Evolutionary conservation across 1,140 invertebrate genomes (phyloP).

Genomic region (Himalopsyche phryganea): DNA sequence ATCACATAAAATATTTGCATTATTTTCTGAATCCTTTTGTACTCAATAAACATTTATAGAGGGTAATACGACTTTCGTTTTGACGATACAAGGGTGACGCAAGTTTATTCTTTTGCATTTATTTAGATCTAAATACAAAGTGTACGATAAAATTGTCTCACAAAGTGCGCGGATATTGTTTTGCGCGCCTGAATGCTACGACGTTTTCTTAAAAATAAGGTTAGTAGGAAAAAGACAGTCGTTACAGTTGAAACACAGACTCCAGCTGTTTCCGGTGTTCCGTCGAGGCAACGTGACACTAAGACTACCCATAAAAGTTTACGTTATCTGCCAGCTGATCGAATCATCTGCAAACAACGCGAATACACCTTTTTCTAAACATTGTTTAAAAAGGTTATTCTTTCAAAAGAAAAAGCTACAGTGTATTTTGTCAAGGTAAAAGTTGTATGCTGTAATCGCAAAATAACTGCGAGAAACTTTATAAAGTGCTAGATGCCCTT

Average conservation of each 20-base stretch:
- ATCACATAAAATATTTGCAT: no score
- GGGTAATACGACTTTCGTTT: background rate
- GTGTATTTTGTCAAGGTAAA: no score
- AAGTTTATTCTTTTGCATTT: background rate
- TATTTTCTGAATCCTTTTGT: no score
- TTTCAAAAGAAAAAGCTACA: no score
- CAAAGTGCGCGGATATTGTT: background rate
- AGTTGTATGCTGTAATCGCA: no score
- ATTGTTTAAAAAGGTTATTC: no score
- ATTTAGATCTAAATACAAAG: background rate
- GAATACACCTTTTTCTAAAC: no score
- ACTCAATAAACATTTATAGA: no score
- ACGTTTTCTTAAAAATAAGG: background rate
- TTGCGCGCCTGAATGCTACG: background rate
- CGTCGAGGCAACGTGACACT: background rate
- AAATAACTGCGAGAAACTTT: no score
- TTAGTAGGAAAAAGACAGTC: background rate
- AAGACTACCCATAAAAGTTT: slow-evolving; percentile 5
- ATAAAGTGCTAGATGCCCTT: no score
- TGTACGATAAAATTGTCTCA: background rate
- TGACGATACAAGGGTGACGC: background rate
- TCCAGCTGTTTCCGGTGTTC: background rate
- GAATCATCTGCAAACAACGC: slow-evolving; percentile 18
- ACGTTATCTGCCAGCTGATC: slow-evolving; percentile 8
- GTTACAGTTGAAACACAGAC: background rate